phyloP scores from a whole-genome alignment of 2,888 invertebrate species.

The Incurvaria masculella region DNA sequence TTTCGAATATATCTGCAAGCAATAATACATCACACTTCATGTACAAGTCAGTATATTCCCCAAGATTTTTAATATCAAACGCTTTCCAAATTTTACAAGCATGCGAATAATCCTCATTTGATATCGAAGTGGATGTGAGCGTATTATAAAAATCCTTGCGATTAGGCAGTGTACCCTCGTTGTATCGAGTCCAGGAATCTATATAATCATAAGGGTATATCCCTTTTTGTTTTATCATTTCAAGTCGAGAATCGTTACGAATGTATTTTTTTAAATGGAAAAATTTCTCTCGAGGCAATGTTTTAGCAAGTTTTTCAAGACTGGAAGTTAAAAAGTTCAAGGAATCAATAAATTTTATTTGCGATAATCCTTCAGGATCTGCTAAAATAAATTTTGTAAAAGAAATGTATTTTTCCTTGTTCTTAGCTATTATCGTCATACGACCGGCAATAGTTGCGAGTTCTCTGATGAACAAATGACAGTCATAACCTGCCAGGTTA shows the following conservation, averaged over 20 bases:
- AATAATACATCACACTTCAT: conserved; percentile 10
- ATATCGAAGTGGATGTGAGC: conserved; percentile 1
- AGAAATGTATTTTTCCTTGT: conserved; percentile 10
- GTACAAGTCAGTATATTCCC: conserved; percentile 12
- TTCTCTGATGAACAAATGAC: conserved; percentile 13
- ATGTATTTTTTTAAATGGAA: conserved; percentile 5
- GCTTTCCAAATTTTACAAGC: conserved; percentile 5
- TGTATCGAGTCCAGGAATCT: conserved; percentile 7
- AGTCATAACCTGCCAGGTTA: conserved; percentile 17
- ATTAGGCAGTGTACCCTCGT: conserved; percentile 6
- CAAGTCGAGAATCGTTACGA: conserved; percentile 3
- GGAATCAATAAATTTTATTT: conserved; percentile 5
- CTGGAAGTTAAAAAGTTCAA: conserved; percentile 9
- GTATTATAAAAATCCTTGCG: conserved; percentile 3
- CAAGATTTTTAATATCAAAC: conserved; percentile 7
- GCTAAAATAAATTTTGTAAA: conserved; percentile 7
- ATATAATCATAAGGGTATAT: conserved; percentile 12
- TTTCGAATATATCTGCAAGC: conserved; percentile 10
- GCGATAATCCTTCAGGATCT: background rate
- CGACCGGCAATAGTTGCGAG: conserved; percentile 1
- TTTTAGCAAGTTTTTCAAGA: conserved; percentile 8
- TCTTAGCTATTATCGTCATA: conserved; percentile 7
- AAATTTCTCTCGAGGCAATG: conserved; percentile 4
- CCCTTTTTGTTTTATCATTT: conserved; percentile 7
- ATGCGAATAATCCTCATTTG: background rate